These are phyloP conservation scores for Axis porcinus DNA, from an alignment of 2,113 vertebrate genomes.

Conservation along the genomic window DNA sequence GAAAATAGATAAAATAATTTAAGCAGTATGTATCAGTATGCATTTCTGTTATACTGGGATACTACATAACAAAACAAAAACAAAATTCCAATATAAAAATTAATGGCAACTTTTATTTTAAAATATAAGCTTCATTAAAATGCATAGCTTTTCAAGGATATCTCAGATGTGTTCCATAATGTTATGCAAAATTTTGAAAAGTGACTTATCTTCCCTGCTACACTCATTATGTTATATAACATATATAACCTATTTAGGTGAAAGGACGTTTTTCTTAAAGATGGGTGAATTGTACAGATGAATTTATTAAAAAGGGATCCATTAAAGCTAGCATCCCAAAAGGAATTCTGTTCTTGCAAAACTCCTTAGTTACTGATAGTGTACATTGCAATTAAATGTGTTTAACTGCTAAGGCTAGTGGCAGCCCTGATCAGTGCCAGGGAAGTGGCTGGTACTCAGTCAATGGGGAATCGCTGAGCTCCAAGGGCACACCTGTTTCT, in stretches of 20 bases:
- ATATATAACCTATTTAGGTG: not conserved
- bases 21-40: rapidly evolving
- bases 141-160: not conserved
- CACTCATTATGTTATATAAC: not conserved
- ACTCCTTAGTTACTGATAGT: not conserved
- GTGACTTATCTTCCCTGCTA: not conserved
- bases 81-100: not conserved
- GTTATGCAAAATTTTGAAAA: slow-evolving; percentile 4
- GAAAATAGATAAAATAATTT: not conserved
- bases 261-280: not conserved
- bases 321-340: not conserved
- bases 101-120: slow-evolving; percentile 37
- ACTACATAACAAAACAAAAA: not conserved
- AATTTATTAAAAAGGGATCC: not conserved
- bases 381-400: not conserved
- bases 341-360: not conserved
- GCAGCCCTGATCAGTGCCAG: not conserved
- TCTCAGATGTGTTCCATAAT: not conserved
- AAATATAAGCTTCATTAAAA: not conserved
- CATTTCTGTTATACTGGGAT: not conserved
- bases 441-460: not conserved
- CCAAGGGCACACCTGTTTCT: not conserved
- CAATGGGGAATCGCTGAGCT: not conserved
- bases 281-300: not conserved
- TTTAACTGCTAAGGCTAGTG: not conserved